A percentile compares a stretch with the other conserved stretches of the same genome.
Conservation (phyloP, 1,140 invertebrate species). For the Heliconius eleuchia region DNA sequence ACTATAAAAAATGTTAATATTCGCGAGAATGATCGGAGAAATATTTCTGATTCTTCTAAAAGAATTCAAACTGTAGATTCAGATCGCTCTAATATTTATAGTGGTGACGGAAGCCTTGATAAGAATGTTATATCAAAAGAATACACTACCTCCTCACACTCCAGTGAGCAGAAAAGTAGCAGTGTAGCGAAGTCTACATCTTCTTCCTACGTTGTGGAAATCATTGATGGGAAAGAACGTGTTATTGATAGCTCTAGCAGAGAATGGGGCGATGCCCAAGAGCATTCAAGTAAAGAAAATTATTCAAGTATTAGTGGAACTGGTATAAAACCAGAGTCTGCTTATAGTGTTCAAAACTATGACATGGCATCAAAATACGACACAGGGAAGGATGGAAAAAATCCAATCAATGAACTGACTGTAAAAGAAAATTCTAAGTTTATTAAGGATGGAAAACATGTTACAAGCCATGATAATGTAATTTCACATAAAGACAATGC, state of each 20-base stretch:
- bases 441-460: slow-evolving; percentile 68
- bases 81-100: slow-evolving; percentile 67
- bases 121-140: slow-evolving; percentile 66
- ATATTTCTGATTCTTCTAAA: slow-evolving; percentile 52
- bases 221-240: slow-evolving; percentile 84
- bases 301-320: slow-evolving; percentile 79
- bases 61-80: slow-evolving; percentile 59
- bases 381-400: slow-evolving; percentile 76
- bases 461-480: slow-evolving; percentile 60
- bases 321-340: slow-evolving; percentile 78
- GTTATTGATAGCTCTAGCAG: slow-evolving; percentile 81
- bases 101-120: slow-evolving; percentile 64
- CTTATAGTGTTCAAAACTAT: slow-evolving; percentile 77
- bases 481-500: slow-evolving; percentile 67
- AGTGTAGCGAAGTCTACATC: slow-evolving; percentile 81
- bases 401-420: slow-evolving; percentile 64
- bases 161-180: slow-evolving; percentile 73
- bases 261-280: slow-evolving; percentile 79
- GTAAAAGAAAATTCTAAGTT: slow-evolving; percentile 69
- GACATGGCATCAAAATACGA: slow-evolving; percentile 81
- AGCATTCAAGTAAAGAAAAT: slow-evolving; percentile 77
- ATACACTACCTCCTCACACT: slow-evolving; percentile 65
- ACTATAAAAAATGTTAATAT: slow-evolving; percentile 54
- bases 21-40: slow-evolving; percentile 60
- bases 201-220: slow-evolving; percentile 82